Base-by-base conservation (phyloP, 2,888 invertebrate genomes). In the Tiphia femorata region DNA sequence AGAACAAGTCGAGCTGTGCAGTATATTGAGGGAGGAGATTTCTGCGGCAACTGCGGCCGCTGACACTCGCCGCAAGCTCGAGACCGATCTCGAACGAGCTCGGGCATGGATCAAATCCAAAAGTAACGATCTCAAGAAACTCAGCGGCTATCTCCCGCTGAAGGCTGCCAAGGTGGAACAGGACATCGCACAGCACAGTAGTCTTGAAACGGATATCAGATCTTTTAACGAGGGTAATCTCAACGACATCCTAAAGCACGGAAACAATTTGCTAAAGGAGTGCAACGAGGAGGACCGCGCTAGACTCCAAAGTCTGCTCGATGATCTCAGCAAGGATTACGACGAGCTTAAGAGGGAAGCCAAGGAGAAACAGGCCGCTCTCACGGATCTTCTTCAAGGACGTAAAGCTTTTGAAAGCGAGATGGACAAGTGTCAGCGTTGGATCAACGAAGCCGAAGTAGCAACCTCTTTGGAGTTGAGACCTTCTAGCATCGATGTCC, bases 381-480 rank as follows among this genome's bases (percentile, higher is more conserved):
- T 96, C 20, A 88, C 87, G 30, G 92, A 92, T 83, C 85, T 94
- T 8, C 84, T 94, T 8, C 90, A 92, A 80, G 91, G 91, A 10
- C 88, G 96, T 58, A 92, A 90, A 74, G 88, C 91, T 41, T 94
- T 95, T 72, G 97, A 97, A 84, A 88, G 87, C 37, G 92, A 93
- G 58, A 87, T 94, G 42, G 91, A 92, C 53, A 91, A 91, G 73
- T 91, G 94, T 77, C 90, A 92, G 64, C 90, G 92, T 71, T 97
- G 97, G 97, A 86, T 96, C 30, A 92, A 94, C 68, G 94, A 97
- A 84, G 94, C 94, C 21, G 96, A 96, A 83, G 92, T 94, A 0
- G 92, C 93, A 2, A 91, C 93, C 1, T 91, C 92, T 7, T 89
- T 92, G 25, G 95, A 95, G 75, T 85, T 96, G 2, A 88, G 94